phyloP scores from a whole-genome alignment of 2,797 vertebrate genomes.

The Centroberyx gerrardi region DNA sequence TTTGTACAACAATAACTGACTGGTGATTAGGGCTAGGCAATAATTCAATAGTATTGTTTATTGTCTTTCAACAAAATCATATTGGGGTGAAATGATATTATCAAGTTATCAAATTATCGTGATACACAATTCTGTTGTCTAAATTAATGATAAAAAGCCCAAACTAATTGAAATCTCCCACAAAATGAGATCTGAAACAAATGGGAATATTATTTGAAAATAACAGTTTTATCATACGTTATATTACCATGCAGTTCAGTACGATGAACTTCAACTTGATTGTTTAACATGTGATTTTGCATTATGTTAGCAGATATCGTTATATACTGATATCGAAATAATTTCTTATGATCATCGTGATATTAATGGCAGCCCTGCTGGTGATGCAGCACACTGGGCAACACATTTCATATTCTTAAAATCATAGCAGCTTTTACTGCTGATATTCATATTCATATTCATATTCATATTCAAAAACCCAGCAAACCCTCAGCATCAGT shows the following conservation, averaged over 20 bases:
- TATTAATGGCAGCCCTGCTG: too few relatives aligned
- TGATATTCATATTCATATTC: not conserved
- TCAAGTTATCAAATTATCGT: not conserved
- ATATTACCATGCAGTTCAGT: not conserved
- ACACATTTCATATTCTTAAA: not conserved
- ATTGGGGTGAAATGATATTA: slow-evolving; percentile 27
- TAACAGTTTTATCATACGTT: not conserved
- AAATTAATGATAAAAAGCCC: not conserved
- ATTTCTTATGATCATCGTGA: too few relatives aligned
- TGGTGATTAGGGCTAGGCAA: not conserved
- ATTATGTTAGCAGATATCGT: too few relatives aligned
- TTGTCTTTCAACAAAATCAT: not conserved
- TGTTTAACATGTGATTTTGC: too few relatives aligned
- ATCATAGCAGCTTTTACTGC: not conserved
- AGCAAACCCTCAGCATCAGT: slow-evolving; percentile 1
- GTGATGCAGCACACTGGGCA: too few relatives aligned
- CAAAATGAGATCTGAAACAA: slow-evolving; percentile 1
- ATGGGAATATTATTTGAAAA: not conserved
- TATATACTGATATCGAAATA: too few relatives aligned
- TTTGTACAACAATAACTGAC: not conserved
- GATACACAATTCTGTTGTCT: too few relatives aligned
- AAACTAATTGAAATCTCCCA: slow-evolving; percentile 7
- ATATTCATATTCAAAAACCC: not conserved
- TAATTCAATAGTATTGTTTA: slow-evolving; percentile 15
- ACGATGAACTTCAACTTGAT: not conserved